Percentiles rank a stretch among this genome's conserved stretches.
Evolutionary conservation across 2,888 invertebrate species (phyloP).

Genomic region (Morpho achilles): DNA sequence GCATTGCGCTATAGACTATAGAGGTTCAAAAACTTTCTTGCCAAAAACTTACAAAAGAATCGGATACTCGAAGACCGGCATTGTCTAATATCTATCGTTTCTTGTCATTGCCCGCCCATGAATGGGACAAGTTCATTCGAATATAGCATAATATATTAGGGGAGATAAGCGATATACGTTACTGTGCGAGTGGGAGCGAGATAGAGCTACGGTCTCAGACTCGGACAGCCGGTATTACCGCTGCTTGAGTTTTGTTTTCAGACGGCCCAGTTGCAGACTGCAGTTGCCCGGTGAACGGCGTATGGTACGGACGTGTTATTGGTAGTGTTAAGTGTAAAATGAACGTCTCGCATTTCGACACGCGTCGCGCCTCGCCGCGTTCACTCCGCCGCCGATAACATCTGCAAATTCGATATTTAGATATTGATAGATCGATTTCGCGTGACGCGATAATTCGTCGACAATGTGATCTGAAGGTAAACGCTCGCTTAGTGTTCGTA

Average conservation of each 20-base stretch:
- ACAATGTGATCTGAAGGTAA: constrained; percentile 52
- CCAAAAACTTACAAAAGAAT: too few relatives aligned
- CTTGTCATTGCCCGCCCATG: constrained; percentile 48
- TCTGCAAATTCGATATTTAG: constrained; percentile 70
- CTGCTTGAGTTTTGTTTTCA: constrained; percentile 67
- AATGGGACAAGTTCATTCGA: constrained; percentile 68
- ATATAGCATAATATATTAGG: constrained; percentile 46
- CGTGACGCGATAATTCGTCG: constrained; percentile 49
- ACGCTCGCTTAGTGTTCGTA: too few relatives aligned
- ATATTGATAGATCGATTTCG: constrained; percentile 60
- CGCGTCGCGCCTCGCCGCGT: constrained; percentile 56
- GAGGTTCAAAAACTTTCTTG: too few relatives aligned
- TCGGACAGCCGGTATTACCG: constrained; percentile 62
- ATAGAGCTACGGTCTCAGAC: constrained; percentile 34
- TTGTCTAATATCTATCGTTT: constrained; percentile 56
- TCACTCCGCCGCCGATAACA: constrained; percentile 54
- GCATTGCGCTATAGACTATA: too few relatives aligned
- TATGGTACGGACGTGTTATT: constrained; percentile 49
- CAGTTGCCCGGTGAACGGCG: constrained; percentile 56
- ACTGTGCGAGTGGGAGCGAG: constrained; percentile 35
- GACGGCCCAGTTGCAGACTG: constrained; percentile 50
- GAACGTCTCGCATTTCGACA: constrained; percentile 58
- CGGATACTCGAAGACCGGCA: constrained; percentile 36
- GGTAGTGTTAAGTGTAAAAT: constrained; percentile 42
- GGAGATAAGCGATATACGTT: constrained; percentile 34